These are phyloP conservation scores for Triops cancriformis DNA, from an alignment of 1,140 invertebrate genomes.

Conservation along the genomic window DNA sequence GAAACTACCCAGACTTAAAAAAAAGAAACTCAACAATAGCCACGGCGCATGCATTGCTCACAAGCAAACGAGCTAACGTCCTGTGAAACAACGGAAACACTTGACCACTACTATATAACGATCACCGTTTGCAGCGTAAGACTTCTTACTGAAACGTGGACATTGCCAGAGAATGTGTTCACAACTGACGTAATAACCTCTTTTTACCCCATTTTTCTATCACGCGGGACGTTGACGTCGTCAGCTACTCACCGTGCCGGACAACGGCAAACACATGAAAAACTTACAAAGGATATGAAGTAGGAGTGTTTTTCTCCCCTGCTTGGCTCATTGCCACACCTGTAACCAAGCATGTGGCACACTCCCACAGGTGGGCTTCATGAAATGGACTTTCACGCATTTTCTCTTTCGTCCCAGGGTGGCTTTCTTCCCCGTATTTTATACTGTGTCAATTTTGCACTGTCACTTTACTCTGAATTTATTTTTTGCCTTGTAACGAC, in stretches of 20 bases:
- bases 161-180: neutral
- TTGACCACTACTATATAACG: too few relatives aligned
- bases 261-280: neutral
- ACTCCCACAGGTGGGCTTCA: neutral
- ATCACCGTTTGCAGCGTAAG: too few relatives aligned
- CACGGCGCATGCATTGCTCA: too few relatives aligned
- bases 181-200: neutral
- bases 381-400: neutral
- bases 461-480: too few relatives aligned
- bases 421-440: neutral
- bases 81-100: too few relatives aligned
- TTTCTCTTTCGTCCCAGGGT: neutral
- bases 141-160: too few relatives aligned
- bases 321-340: neutral
- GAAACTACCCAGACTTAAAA: too few relatives aligned
- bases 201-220: neutral
- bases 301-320: neutral
- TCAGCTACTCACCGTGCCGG: neutral
- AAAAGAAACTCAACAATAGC: too few relatives aligned
- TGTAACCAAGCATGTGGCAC: neutral
- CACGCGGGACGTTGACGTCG: neutral
- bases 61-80: too few relatives aligned
- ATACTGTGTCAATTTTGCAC: neutral
- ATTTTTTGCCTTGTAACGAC: too few relatives aligned
- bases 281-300: neutral